Base-by-base conservation (phyloP, 2,888 invertebrate genomes). In the Lymantria monacha region DNA sequence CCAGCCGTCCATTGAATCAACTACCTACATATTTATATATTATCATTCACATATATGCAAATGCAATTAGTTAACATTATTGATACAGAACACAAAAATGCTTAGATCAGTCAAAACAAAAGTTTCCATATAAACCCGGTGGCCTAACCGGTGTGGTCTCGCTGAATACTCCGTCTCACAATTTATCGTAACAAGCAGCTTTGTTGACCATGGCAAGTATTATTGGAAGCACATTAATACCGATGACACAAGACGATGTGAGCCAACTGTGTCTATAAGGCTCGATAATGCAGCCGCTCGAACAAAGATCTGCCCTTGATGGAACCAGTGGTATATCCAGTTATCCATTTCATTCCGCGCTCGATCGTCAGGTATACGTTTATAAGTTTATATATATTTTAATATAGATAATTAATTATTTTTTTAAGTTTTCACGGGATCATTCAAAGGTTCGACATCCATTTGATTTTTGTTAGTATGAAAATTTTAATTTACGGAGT, bases 161-260 rank as follows among this genome's bases (percentile, higher is more conserved):
- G 61, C 68, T 79, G 78, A 81, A 81, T 79, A 76, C 77, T 70
- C 70, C 68, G 72, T 81, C 77, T 79, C 73, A 74, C 67, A 78
- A 77, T 81, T 82, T 81, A 86, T 83, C 82, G 76, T 76, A 77
- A 79, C 79, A 79, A 78, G 76, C 81, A 79, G 80, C 84, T 85
- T 85, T 83, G 86, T 87, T 83, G 81, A 83, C 80, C 76, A 78
- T 80, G 76, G 78, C 79, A 79, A 78, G 80, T 85, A 85, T 81
- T 85, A 87, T 85, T 83, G 82, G 81, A 83, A 71, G 79, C 74
- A 87, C 86, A 87, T 87, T 87, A 85, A 88, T 87, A 87, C 83
- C 76, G 86, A 89, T 89, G 89, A 89, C 87, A 90, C 85, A 86
- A 83, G 80, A 79, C 83, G 83, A 87, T 85, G 85, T 84, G 78